phyloP scores from a whole-genome alignment of 2,113 vertebrate genomes.

The Pipa parva region DNA sequence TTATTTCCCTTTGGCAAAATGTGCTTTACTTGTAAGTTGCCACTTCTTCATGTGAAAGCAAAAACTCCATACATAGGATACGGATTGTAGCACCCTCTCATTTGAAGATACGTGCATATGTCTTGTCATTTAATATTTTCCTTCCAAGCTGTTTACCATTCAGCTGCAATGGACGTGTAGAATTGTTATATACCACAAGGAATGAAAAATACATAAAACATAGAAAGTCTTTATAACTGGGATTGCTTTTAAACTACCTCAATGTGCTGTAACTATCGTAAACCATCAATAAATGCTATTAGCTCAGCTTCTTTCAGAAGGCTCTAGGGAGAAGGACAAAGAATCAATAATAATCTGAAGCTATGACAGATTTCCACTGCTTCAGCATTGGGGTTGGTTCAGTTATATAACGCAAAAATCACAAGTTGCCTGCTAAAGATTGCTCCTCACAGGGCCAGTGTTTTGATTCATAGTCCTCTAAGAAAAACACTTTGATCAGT shows the following conservation, averaged over 20 bases:
- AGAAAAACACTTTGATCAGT: too few species aligned
- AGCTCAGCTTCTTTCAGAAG: slow-evolving; percentile 12
- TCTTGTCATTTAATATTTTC: neutral
- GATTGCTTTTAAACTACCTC: slow-evolving; percentile 27
- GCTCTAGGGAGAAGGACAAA: neutral
- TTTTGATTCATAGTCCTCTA: too few species aligned
- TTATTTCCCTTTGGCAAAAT: too few species aligned
- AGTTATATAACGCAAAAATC: neutral
- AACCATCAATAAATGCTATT: slow-evolving; percentile 24
- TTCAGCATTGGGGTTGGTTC: slow-evolving; percentile 1
- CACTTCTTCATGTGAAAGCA: too few species aligned
- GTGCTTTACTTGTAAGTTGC: too few species aligned
- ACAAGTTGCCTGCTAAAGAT: neutral
- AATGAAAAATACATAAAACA: slow-evolving; percentile 24
- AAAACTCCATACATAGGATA: too few species aligned
- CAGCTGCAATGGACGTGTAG: neutral
- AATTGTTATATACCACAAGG: neutral
- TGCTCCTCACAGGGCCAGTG: too few species aligned
- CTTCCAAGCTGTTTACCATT: neutral
- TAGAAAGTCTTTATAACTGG: slow-evolving; percentile 10
- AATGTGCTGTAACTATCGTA: slow-evolving; percentile 10
- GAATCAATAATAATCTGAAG: slow-evolving; percentile 24
- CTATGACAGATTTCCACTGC: slow-evolving; percentile 20
- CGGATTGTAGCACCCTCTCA: neutral
- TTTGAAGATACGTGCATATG: neutral